A percentile compares a stretch with the other conserved stretches of the same genome.
phyloP scores from a whole-genome alignment of 2,888 invertebrate species.

The Drosophila limbata region DNA sequence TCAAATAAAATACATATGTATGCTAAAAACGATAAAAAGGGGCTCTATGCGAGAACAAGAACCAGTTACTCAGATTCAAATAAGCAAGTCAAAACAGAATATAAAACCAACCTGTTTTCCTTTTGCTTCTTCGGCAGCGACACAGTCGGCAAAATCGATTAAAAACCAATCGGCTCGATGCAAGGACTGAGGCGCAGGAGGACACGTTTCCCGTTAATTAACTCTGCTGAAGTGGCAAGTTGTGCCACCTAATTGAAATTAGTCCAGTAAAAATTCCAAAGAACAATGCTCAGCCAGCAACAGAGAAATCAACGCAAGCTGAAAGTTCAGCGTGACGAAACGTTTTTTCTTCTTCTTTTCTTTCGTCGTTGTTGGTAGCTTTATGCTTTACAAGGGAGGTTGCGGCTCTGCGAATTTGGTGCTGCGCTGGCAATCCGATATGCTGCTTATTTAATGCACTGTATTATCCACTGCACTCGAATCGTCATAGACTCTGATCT shows the following conservation, averaged over 20 bases:
- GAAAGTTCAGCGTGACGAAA: conserved; percentile 70
- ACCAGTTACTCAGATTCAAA: conserved; percentile 68
- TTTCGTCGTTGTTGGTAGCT: conserved; percentile 28
- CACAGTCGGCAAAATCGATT: conserved; percentile 78
- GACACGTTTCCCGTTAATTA: conserved; percentile 30
- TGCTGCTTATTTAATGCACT: conserved; percentile 32
- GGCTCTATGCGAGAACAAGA: conserved; percentile 31
- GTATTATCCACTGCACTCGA: conserved; percentile 42
- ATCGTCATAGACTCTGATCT: conserved; percentile 21
- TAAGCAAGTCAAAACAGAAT: conserved; percentile 33
- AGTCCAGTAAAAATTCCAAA: conserved; percentile 48
- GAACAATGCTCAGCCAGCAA: conserved; percentile 21
- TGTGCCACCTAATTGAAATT: conserved; percentile 6
- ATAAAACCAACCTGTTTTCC: conserved; percentile 75
- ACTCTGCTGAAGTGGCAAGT: conserved; percentile 11
- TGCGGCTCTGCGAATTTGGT: conserved; percentile 12
- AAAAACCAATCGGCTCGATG: conserved; percentile 62
- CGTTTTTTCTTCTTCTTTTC: conserved; percentile 41
- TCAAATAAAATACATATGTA: conserved; percentile 51
- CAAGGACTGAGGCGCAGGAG: conserved; percentile 33
- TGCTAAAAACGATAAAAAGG: conserved; percentile 31
- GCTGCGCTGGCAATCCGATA: conserved; percentile 41
- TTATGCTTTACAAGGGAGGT: conserved; percentile 8
- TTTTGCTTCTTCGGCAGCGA: conserved; percentile 38
- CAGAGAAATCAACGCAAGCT: conserved; percentile 39